Percentiles rank a stretch among this genome's conserved stretches.
Conservation (phyloP, 2,888 invertebrate genomes). For the Tenthredo notha region DNA sequence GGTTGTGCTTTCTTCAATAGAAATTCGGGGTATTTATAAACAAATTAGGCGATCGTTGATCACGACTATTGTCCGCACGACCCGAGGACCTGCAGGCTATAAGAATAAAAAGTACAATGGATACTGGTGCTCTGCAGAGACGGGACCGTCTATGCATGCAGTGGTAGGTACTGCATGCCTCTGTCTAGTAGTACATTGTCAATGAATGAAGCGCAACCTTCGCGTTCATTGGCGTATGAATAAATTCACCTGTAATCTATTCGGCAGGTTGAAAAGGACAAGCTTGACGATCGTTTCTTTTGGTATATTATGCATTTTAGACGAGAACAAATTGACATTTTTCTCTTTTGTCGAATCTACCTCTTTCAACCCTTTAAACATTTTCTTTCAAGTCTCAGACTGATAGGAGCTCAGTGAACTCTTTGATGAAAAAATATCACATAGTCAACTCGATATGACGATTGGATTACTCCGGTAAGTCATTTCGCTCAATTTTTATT, state of each 20-base stretch:
- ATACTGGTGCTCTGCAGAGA: background rate
- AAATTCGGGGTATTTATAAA: constrained; percentile 69
- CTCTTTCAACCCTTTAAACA: background rate
- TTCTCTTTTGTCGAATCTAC: background rate
- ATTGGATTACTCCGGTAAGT: too few species aligned
- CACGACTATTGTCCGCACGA: constrained; percentile 67
- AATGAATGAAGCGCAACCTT: constrained; percentile 53
- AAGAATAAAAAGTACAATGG: constrained; percentile 44
- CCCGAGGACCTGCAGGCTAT: constrained; percentile 14
- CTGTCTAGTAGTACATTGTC: constrained; percentile 34
- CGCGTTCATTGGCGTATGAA: constrained; percentile 73
- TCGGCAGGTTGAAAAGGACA: constrained; percentile 39
- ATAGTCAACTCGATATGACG: background rate
- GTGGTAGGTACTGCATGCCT: constrained; percentile 2
- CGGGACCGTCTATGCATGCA: background rate
- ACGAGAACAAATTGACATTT: background rate
- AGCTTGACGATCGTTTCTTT: constrained; percentile 19
- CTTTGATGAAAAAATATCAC: background rate
- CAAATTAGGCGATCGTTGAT: constrained; percentile 76
- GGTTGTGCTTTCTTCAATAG: constrained; percentile 27
- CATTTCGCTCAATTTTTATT: background rate
- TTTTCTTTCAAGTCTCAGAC: background rate
- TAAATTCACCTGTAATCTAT: constrained; percentile 73
- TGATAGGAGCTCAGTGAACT: background rate
- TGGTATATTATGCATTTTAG: background rate